phyloP scores from a whole-genome alignment of 2,113 vertebrate genomes.

The Sakesphorus luctuosus region DNA sequence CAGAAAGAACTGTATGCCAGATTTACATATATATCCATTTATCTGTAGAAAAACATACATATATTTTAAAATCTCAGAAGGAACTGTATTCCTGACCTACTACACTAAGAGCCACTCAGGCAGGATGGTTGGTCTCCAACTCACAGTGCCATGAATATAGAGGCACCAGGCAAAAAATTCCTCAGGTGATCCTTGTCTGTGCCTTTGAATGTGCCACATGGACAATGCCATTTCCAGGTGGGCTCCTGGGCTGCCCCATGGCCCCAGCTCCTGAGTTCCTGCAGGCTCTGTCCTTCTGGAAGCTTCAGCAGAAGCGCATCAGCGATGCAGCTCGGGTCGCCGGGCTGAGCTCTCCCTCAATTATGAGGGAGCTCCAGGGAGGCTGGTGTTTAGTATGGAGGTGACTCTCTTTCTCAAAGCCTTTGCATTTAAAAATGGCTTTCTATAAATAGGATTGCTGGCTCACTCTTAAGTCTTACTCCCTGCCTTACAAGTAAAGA shows the following conservation, averaged over 20 bases:
- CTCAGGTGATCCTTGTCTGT: background rate
- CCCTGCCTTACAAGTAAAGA: constrained; percentile 84
- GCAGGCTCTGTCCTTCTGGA: constrained; percentile 41
- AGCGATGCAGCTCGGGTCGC: background rate
- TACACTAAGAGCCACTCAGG: background rate
- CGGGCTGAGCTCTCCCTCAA: background rate
- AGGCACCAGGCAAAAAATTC: background rate
- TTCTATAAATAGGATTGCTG: constrained; percentile 88
- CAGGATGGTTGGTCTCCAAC: background rate
- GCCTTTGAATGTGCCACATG: background rate
- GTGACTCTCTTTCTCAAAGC: constrained; percentile 51
- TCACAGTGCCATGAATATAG: rapidly evolving
- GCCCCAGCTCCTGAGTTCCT: background rate
- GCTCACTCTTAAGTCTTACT: constrained; percentile 85
- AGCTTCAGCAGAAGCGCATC: constrained; percentile 28
- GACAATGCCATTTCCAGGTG: background rate
- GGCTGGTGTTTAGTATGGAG: background rate
- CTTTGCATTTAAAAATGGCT: constrained; percentile 76
- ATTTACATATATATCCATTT: background rate
- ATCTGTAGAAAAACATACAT: background rate
- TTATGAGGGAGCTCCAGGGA: background rate
- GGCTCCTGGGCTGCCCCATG: background rate
- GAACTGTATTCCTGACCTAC: background rate
- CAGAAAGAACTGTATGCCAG: background rate
- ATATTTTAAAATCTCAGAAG: background rate